These are phyloP conservation scores for Iphiclides podalirius DNA, from an alignment of 2,888 invertebrate genomes.

Conservation along the genomic window DNA sequence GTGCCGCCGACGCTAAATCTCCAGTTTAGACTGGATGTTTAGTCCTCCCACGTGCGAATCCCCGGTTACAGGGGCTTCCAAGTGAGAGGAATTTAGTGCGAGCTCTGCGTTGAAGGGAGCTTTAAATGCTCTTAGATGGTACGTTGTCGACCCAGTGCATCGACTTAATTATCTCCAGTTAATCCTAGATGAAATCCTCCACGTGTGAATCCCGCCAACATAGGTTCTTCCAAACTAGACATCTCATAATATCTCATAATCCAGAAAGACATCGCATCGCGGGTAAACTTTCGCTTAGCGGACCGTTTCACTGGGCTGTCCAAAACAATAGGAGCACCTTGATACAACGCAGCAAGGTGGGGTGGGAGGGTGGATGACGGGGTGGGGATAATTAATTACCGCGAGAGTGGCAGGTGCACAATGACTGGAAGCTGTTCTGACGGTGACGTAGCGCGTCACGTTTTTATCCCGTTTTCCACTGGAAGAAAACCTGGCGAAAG, in stretches of 20 bases:
- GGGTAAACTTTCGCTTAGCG: too few species aligned
- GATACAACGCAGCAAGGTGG: conserved; percentile 57
- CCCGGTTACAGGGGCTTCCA: too few species aligned
- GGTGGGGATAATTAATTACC: conserved; percentile 67
- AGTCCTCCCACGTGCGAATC: neutral
- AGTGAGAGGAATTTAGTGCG: too few species aligned
- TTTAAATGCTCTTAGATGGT: too few species aligned
- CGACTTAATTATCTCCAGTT: too few species aligned
- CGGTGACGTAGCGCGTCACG: conserved; percentile 61
- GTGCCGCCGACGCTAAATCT: conserved; percentile 17
- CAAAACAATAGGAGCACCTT: conserved; percentile 70
- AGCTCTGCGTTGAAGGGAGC: too few species aligned
- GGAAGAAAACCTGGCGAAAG: neutral
- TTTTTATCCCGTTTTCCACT: conserved; percentile 39
- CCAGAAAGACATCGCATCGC: too few species aligned
- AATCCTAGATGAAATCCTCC: too few species aligned
- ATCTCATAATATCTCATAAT: too few species aligned
- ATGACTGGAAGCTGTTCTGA: conserved; percentile 52
- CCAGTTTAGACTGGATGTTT: neutral
- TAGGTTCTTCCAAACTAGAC: too few species aligned
- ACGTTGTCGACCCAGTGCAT: too few species aligned
- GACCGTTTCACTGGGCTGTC: conserved; percentile 33
- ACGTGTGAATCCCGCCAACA: too few species aligned
- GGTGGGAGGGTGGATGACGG: conserved; percentile 33
- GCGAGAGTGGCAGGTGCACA: conserved; percentile 73